These are phyloP conservation scores for Planiliza haematocheilus DNA, from an alignment of 2,113 vertebrate species.

Conservation along the genomic window DNA sequence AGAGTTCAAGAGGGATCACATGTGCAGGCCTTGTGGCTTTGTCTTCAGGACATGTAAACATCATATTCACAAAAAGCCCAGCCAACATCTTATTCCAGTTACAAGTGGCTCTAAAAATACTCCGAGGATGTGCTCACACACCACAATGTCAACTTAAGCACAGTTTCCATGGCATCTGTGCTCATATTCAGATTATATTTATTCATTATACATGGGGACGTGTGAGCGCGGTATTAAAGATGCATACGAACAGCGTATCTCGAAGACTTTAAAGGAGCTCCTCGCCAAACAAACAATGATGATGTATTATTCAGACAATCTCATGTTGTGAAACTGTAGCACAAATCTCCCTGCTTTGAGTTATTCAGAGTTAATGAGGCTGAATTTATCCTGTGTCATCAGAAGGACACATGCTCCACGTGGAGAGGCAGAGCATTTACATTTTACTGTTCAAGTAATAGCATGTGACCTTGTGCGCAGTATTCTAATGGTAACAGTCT, in stretches of 20 bases:
- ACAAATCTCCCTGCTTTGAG: conserved; percentile 50
- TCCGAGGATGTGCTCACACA: background rate
- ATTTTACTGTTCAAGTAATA: conserved; percentile 24
- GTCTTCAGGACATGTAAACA: conserved; percentile 23
- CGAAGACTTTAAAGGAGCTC: conserved; percentile 64
- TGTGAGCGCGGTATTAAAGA: conserved; percentile 72
- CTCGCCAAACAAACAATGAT: conserved; percentile 67
- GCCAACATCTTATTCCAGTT: conserved; percentile 12
- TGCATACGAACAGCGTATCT: conserved; percentile 67
- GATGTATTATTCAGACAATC: conserved; percentile 72
- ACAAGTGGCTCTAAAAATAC: conserved; percentile 52
- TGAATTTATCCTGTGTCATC: conserved; percentile 63
- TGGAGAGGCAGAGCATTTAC: conserved; percentile 45
- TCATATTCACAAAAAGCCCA: conserved; percentile 15
- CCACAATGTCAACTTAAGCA: conserved; percentile 53
- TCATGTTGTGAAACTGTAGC: conserved; percentile 57
- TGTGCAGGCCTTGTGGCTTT: background rate
- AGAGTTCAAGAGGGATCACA: background rate
- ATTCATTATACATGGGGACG: conserved; percentile 74
- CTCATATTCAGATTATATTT: conserved; percentile 50
- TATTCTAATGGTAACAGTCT: conserved; percentile 9
- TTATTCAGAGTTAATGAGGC: conserved; percentile 69
- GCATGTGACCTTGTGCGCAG: conserved; percentile 20
- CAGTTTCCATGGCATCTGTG: conserved; percentile 70
- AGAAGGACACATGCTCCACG: conserved; percentile 46